A percentile compares a stretch with the other conserved stretches of the same genome.
phyloP scores from a whole-genome alignment of 2,888 invertebrate species.

The Tromatobia lineatoria region DNA sequence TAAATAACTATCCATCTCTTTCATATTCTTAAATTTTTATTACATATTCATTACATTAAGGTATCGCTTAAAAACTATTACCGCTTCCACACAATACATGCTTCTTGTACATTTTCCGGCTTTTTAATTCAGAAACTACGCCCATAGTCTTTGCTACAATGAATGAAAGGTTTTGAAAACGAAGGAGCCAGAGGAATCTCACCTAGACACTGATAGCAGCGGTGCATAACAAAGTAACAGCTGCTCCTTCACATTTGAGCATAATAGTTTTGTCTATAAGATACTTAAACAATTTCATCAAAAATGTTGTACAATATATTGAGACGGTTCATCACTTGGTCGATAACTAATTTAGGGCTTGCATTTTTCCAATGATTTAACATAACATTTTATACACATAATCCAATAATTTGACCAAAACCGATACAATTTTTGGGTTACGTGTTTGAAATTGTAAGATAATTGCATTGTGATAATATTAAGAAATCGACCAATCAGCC shows the following conservation, averaged over 20 bases:
- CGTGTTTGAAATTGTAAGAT: too few species aligned
- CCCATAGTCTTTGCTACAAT: constrained; percentile 20
- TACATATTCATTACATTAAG: constrained; percentile 69
- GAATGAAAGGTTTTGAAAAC: constrained; percentile 10
- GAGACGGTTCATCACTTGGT: constrained; percentile 10
- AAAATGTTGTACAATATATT: constrained; percentile 74
- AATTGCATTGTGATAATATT: too few species aligned
- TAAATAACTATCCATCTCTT: constrained; percentile 39
- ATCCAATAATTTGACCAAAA: too few species aligned
- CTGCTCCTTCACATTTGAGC: constrained; percentile 55
- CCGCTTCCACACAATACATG: neutral
- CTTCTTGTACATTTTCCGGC: neutral
- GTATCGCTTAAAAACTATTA: constrained; percentile 62
- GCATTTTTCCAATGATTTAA: too few species aligned
- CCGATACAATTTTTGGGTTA: too few species aligned
- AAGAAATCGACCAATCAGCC: too few species aligned
- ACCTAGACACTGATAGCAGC: constrained; percentile 24
- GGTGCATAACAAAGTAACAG: constrained; percentile 40
- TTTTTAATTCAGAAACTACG: constrained; percentile 7
- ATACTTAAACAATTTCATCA: constrained; percentile 63
- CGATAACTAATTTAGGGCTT: too few species aligned
- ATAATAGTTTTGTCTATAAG: constrained; percentile 50
- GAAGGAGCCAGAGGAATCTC: constrained; percentile 10
- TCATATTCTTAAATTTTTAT: constrained; percentile 52
- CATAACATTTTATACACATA: too few species aligned